A percentile compares a stretch with the other conserved stretches of the same genome.
phyloP scores from a whole-genome alignment of 1,140 invertebrate species.

The Akabosia matsudoensis region DNA sequence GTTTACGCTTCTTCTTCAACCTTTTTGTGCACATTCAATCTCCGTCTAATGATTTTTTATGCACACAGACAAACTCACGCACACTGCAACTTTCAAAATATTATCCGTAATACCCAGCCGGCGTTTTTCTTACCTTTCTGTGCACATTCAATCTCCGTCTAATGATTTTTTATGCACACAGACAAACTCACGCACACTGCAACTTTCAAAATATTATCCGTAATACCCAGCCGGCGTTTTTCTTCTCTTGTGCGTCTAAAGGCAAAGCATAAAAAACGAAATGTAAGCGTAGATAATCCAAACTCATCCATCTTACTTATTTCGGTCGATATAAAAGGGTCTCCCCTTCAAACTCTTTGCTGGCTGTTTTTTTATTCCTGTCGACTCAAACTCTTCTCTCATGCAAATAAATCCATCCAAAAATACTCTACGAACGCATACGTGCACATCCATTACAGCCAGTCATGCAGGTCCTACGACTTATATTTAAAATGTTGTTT shows the following conservation, averaged over 20 bases:
- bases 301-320: slow-evolving; percentile 42
- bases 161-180: slow-evolving; percentile 20
- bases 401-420: slow-evolving; percentile 20
- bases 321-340: slow-evolving; percentile 25
- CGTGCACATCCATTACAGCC: slow-evolving; percentile 16
- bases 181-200: background rate
- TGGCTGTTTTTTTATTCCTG: background rate
- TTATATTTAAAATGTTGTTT: background rate
- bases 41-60: slow-evolving; percentile 9
- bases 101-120: background rate
- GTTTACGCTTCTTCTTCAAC: too few relatives aligned
- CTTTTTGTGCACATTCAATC: slow-evolving; percentile 6
- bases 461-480: background rate
- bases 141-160: background rate
- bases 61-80: slow-evolving; percentile 20
- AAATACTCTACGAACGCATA: too few relatives aligned
- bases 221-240: background rate
- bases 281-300: slow-evolving; percentile 33
- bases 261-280: background rate
- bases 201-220: background rate
- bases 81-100: background rate
- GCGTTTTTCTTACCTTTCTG: too few relatives aligned
- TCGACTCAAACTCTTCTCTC: slow-evolving; percentile 2
- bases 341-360: slow-evolving; percentile 9
- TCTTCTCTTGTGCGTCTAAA: background rate